phyloP scores from a whole-genome alignment of 2,113 vertebrate species.

The Plectropomus leopardus region DNA sequence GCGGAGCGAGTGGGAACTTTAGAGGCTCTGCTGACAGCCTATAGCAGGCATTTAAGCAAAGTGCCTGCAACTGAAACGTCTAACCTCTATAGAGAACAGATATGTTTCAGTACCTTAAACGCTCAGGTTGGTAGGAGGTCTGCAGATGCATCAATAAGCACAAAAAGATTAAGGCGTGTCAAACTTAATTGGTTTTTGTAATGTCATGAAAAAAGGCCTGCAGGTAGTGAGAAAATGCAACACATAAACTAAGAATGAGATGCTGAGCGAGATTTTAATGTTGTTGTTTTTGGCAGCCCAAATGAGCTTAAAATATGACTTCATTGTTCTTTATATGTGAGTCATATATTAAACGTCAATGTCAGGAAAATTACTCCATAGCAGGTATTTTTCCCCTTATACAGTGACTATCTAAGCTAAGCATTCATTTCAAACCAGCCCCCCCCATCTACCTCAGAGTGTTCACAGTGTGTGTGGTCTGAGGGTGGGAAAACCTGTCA shows the following conservation, averaged over 20 bases:
- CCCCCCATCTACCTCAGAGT: constrained; percentile 31
- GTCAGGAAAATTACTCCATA: constrained; percentile 47
- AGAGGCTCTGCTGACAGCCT: constrained; percentile 48
- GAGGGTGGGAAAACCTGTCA: neutral
- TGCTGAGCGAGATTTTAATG: neutral
- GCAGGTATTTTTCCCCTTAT: constrained; percentile 62
- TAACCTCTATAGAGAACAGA: neutral
- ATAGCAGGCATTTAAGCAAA: constrained; percentile 21
- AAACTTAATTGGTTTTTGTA: neutral
- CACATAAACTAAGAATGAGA: neutral
- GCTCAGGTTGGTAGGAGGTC: neutral
- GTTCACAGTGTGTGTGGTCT: constrained; percentile 72
- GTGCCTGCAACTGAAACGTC: constrained; percentile 12
- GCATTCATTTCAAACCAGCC: constrained; percentile 58
- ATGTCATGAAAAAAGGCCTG: neutral
- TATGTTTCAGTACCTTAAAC: neutral
- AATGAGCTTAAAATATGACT: constrained; percentile 21
- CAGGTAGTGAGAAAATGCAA: constrained; percentile 5
- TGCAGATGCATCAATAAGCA: constrained; percentile 7
- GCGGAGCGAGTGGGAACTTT: constrained; percentile 67
- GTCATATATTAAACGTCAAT: constrained; percentile 19
- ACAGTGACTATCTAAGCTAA: constrained; percentile 64
- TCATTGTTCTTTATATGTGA: constrained; percentile 34
- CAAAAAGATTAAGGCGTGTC: neutral
- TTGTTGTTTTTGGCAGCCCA: constrained; percentile 7